Percentiles rank a stretch among this genome's conserved stretches.
Conservation (phyloP, 2,797 vertebrate genomes). For the Ibycter americanus region DNA sequence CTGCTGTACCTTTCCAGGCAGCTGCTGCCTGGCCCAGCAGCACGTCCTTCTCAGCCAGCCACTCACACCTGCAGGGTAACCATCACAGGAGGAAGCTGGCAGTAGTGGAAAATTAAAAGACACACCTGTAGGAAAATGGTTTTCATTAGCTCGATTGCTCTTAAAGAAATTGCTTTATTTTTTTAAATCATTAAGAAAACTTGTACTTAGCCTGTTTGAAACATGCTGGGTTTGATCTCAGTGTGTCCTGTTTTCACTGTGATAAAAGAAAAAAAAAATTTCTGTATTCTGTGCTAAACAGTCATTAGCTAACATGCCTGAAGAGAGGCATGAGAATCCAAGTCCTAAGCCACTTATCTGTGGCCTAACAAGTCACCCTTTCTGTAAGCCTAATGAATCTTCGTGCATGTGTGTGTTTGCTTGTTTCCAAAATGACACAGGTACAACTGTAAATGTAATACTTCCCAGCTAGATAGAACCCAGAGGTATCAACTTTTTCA, state of each 20-base stretch:
- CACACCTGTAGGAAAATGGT: neutral
- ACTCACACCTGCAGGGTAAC: neutral
- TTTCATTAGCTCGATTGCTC: neutral
- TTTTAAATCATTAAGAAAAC: neutral
- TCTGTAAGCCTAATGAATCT: neutral
- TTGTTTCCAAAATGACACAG: neutral
- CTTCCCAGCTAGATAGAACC: neutral
- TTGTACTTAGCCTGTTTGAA: neutral
- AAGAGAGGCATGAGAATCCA: neutral
- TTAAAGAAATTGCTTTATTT: neutral
- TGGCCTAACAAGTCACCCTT: neutral
- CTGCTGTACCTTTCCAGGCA: neutral
- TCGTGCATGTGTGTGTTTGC: neutral
- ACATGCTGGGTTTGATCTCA: neutral
- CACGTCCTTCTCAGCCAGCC: neutral
- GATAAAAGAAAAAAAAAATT: neutral
- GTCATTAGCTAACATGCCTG: neutral
- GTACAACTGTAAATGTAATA: neutral
- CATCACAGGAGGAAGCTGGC: neutral
- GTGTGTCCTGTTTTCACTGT: neutral
- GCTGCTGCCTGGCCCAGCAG: neutral
- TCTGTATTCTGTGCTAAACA: neutral
- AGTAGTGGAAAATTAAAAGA: neutral
- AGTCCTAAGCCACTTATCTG: neutral
- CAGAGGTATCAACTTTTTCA: neutral